phyloP scores from a whole-genome alignment of 2,797 vertebrate species.

The Chelidonichthys spinosus region DNA sequence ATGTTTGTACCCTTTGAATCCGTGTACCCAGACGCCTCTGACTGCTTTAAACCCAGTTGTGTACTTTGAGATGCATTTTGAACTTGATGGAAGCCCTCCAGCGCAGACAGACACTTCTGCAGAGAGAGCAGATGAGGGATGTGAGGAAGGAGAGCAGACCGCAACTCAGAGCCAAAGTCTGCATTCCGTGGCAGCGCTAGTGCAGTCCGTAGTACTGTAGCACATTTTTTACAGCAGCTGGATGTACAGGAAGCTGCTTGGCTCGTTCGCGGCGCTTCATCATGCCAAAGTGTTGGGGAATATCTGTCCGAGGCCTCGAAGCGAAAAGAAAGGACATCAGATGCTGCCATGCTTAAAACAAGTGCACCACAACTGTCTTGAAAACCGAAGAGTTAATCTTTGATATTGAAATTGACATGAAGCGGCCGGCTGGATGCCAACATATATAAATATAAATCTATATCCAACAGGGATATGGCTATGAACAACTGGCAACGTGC shows the following conservation, averaged over 20 bases:
- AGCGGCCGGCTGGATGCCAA: slow-evolving; percentile 27
- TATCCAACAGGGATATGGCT: slow-evolving; percentile 43
- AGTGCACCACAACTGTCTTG: slow-evolving; percentile 25
- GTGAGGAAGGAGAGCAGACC: slow-evolving; percentile 60
- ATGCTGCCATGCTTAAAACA: slow-evolving; percentile 20
- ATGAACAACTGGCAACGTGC: slow-evolving; percentile 30
- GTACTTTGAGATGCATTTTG: slow-evolving; percentile 39
- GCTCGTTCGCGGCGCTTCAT: slow-evolving; percentile 38
- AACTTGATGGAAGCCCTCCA: slow-evolving; percentile 62
- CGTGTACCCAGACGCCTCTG: background rate
- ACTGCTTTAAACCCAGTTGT: background rate
- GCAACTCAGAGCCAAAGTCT: slow-evolving; percentile 74
- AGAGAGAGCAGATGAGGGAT: slow-evolving; percentile 36
- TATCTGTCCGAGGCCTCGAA: slow-evolving; percentile 34
- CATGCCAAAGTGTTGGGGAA: slow-evolving; percentile 54
- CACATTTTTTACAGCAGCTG: slow-evolving; percentile 86
- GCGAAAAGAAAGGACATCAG: slow-evolving; percentile 43
- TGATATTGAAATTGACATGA: slow-evolving; percentile 52
- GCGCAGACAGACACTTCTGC: slow-evolving; percentile 49
- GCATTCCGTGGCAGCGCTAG: slow-evolving; percentile 64
- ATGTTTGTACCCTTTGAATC: slow-evolving; percentile 9
- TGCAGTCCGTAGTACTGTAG: slow-evolving; percentile 47
- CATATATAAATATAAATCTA: background rate
- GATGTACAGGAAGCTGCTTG: slow-evolving; percentile 84
- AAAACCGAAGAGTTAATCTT: slow-evolving; percentile 47